phyloP scores from a whole-genome alignment of 1,140 invertebrate genomes.

The Cotesia vestalis region DNA sequence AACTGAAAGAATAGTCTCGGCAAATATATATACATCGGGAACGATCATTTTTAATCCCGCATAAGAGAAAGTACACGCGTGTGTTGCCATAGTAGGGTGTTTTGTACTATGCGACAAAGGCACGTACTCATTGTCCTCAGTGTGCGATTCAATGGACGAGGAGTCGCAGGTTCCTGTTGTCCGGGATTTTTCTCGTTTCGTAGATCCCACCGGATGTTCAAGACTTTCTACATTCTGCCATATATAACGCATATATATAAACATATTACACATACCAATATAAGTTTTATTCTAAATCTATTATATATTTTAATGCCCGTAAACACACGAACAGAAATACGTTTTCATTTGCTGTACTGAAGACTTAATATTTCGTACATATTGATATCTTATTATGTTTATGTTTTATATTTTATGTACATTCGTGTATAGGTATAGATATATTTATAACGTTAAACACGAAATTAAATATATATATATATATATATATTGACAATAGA shows the following conservation, averaged over 20 bases:
- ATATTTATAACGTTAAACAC: conserved; percentile 1
- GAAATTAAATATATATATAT: not conserved
- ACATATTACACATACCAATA: not conserved
- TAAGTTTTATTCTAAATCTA: not conserved
- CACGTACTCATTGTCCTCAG: conserved; percentile 38
- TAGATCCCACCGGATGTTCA: conserved; percentile 29
- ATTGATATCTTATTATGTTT: too few relatives aligned
- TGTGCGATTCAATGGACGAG: conserved; percentile 36
- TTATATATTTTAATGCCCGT: too few relatives aligned
- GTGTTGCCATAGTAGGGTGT: conserved; percentile 29
- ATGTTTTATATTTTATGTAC: not conserved
- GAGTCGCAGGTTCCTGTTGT: conserved; percentile 40
- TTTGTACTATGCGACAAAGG: conserved; percentile 37
- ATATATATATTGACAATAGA: not conserved
- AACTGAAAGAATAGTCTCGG: not conserved
- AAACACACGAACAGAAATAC: too few relatives aligned
- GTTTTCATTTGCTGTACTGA: too few relatives aligned
- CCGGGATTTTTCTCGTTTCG: conserved; percentile 35
- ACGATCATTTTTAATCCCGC: conserved; percentile 55
- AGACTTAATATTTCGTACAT: too few relatives aligned
- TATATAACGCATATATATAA: conserved; percentile 19
- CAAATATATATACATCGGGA: conserved; percentile 34
- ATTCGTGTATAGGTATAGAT: not conserved
- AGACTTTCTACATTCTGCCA: conserved; percentile 9
- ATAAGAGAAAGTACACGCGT: conserved; percentile 32